Conservation (phyloP, 2,888 invertebrate genomes). For the Polymixis flavicincta region DNA sequence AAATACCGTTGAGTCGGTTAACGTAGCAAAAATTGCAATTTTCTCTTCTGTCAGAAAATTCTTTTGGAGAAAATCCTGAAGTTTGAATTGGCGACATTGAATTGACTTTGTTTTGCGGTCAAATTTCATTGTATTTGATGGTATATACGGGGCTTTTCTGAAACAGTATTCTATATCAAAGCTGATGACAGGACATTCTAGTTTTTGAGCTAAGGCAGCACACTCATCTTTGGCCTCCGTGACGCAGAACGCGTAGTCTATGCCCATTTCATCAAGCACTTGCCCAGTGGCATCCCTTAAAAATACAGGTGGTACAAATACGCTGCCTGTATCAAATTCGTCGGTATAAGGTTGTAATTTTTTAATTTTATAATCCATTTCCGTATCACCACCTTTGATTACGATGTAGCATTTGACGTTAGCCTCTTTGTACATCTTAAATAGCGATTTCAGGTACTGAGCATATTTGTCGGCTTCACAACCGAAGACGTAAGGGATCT, state of each 20-base stretch:
- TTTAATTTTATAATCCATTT: slow-evolving; percentile 53
- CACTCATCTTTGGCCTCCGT: slow-evolving; percentile 70
- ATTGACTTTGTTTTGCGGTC: slow-evolving; percentile 39
- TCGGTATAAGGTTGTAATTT: slow-evolving; percentile 4
- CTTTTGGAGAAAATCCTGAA: slow-evolving; percentile 63
- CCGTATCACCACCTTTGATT: slow-evolving; percentile 72
- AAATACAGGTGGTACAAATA: slow-evolving; percentile 62
- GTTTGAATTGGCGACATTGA: slow-evolving; percentile 60
- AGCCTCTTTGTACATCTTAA: slow-evolving; percentile 69
- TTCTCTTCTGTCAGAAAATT: slow-evolving; percentile 63
- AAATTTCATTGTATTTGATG: slow-evolving; percentile 47
- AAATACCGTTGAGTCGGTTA: slow-evolving; percentile 67
- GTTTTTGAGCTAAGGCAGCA: slow-evolving; percentile 70
- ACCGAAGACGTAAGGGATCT: slow-evolving; percentile 65
- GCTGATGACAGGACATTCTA: slow-evolving; percentile 72
- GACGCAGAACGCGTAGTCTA: slow-evolving; percentile 69
- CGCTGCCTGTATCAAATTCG: slow-evolving; percentile 4
- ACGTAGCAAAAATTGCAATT: slow-evolving; percentile 66
- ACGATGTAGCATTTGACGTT: slow-evolving; percentile 73
- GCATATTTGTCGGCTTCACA: slow-evolving; percentile 72
- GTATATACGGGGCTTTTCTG: slow-evolving; percentile 70
- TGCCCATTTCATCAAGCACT: slow-evolving; percentile 70
- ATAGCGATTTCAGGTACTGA: slow-evolving; percentile 57
- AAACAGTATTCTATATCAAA: slow-evolving; percentile 72
- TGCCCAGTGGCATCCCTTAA: slow-evolving; percentile 67